Percentiles rank a stretch among this genome's conserved stretches.
Evolutionary conservation across 2,113 vertebrate genomes (phyloP).

Genomic region (Xiphorhynchus elegans): DNA sequence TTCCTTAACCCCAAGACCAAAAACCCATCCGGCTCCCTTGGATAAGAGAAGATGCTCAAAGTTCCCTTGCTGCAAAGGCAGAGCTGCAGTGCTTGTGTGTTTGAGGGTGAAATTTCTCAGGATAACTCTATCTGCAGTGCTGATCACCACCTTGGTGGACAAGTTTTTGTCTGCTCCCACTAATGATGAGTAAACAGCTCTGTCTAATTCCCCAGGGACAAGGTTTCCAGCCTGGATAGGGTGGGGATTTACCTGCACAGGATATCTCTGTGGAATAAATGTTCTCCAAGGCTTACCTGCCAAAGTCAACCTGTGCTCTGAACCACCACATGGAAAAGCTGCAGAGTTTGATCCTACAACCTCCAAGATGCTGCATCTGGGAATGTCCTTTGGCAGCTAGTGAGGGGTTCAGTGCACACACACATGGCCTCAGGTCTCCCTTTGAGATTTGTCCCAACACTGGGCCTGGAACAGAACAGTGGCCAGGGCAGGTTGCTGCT

Average conservation of each 20-base stretch:
- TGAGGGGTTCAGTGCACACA: neutral
- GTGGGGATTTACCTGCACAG: neutral
- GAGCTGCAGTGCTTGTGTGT: neutral
- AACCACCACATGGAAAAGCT: neutral
- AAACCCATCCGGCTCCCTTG: neutral
- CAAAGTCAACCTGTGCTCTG: neutral
- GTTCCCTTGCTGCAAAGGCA: neutral
- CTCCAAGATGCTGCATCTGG: neutral
- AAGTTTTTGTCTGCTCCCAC: neutral
- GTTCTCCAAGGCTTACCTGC: neutral
- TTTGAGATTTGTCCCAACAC: fast-evolving
- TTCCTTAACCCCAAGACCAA: neutral
- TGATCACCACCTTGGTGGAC: neutral
- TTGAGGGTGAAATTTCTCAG: neutral
- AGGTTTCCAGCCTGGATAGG: neutral
- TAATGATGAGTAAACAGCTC: neutral
- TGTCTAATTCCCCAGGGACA: neutral
- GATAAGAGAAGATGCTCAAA: neutral
- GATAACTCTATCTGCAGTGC: neutral
- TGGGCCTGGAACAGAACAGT: fast-evolving
- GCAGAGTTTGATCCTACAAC: fast-evolving
- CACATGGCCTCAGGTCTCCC: fast-evolving
- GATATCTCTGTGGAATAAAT: neutral
- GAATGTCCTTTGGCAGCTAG: neutral
- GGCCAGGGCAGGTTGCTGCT: neutral